Evolutionary conservation across 2,797 vertebrate genomes (phyloP).

Genomic region (Anomalospiza imberbis): DNA sequence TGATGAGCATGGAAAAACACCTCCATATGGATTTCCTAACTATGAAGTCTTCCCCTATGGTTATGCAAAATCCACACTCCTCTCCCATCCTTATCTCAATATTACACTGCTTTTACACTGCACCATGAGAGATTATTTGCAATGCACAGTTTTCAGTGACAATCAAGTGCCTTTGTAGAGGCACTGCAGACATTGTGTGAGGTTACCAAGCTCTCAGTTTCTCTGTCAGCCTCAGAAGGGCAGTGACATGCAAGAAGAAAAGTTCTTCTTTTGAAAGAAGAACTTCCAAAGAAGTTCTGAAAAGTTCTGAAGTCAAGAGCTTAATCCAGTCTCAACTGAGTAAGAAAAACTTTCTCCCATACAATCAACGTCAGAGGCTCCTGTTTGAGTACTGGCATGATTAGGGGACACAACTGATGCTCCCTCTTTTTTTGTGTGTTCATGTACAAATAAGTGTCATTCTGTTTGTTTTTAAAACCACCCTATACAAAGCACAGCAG

Average conservation of each 20-base stretch:
- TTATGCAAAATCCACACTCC: background rate
- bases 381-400: background rate
- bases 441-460: background rate
- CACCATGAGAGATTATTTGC: background rate
- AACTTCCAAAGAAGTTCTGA: too few species aligned
- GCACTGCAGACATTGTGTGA: background rate
- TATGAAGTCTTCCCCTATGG: background rate
- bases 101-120: background rate
- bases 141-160: background rate
- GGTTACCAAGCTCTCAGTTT: background rate
- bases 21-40: background rate
- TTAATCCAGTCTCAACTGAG: background rate
- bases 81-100: background rate
- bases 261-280: too few species aligned
- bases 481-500: background rate
- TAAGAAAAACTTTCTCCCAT: background rate
- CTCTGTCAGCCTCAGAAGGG: background rate
- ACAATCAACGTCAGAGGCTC: background rate
- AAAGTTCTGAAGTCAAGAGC: background rate
- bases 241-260: background rate
- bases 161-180: background rate
- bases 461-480: background rate
- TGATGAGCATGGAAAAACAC: background rate
- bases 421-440: background rate
- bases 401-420: background rate